phyloP scores from a whole-genome alignment of 2,113 vertebrate species.

The Miniopterus natalensis region DNA sequence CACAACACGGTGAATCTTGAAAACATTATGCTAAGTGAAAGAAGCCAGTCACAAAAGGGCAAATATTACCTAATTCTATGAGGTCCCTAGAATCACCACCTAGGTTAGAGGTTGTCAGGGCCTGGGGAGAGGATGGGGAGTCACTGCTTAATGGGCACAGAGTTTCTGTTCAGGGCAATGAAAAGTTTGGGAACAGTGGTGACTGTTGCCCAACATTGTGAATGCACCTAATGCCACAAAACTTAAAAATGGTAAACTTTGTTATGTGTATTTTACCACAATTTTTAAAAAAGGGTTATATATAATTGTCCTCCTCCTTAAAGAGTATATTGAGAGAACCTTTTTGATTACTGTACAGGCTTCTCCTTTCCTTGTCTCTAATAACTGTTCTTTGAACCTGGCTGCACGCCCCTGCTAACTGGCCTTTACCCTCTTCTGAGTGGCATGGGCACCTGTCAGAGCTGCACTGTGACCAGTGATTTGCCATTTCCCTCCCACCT shows the following conservation, averaged over 20 bases:
- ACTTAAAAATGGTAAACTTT: not conserved
- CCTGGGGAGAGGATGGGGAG: not conserved
- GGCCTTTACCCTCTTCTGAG: not conserved
- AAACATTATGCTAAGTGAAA: not conserved
- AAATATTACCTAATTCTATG: fast-evolving
- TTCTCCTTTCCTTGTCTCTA: not conserved
- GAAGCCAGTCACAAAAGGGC: not conserved
- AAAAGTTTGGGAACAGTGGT: not conserved
- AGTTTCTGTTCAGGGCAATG: not conserved
- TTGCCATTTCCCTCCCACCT: not conserved
- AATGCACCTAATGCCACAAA: not conserved
- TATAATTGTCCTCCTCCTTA: not conserved
- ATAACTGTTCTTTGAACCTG: not conserved
- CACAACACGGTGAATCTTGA: no score
- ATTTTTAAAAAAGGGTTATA: not conserved
- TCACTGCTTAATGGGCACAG: not conserved
- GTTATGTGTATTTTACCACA: not conserved
- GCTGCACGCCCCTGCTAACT: not conserved
- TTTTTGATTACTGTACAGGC: not conserved
- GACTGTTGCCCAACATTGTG: fast-evolving
- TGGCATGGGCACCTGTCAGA: not conserved
- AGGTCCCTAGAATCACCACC: fast-evolving
- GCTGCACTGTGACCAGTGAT: not conserved
- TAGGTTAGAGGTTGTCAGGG: not conserved
- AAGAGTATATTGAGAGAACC: not conserved